Conservation (phyloP, 2,797 vertebrate genomes). For the Arrhamphus sclerolepis region DNA sequence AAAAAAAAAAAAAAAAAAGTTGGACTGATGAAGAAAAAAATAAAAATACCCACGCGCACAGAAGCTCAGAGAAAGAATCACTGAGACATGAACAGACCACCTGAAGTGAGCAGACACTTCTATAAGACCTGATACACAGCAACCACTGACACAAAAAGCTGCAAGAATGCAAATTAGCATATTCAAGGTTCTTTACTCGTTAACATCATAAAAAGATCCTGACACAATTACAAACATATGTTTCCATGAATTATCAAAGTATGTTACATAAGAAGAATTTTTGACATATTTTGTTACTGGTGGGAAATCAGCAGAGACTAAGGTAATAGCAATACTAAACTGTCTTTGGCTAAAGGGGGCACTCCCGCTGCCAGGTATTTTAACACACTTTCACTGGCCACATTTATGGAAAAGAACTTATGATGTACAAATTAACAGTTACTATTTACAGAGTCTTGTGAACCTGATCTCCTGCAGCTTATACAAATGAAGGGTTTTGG, state of each 20-base stretch:
- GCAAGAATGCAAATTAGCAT: no score
- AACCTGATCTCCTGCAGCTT: constrained; percentile 77
- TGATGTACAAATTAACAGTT: constrained; percentile 86
- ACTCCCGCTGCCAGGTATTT: constrained; percentile 62
- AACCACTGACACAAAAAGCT: no score
- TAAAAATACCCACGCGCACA: constrained; percentile 16
- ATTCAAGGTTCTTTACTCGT: no score
- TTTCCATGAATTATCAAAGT: no score
- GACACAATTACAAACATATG: no score
- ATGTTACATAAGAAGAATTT: constrained; percentile 4
- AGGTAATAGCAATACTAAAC: constrained; percentile 21
- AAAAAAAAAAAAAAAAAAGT: constrained; percentile 93
- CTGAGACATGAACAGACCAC: constrained; percentile 73
- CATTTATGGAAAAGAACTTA: constrained; percentile 80
- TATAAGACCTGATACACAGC: constrained; percentile 58
- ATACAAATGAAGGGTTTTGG: constrained; percentile 72
- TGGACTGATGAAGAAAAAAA: constrained; percentile 79
- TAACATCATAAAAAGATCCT: no score
- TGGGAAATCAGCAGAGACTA: no score
- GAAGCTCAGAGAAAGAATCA: constrained; percentile 59
- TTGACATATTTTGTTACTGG: constrained; percentile 23
- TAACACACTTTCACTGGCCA: constrained; percentile 71
- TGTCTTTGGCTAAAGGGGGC: constrained; percentile 13
- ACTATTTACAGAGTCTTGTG: constrained; percentile 80
- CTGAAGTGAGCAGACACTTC: constrained; percentile 69